Evolutionary conservation across 2,113 vertebrate genomes (phyloP).

Genomic region (Oryzias woworae): DNA sequence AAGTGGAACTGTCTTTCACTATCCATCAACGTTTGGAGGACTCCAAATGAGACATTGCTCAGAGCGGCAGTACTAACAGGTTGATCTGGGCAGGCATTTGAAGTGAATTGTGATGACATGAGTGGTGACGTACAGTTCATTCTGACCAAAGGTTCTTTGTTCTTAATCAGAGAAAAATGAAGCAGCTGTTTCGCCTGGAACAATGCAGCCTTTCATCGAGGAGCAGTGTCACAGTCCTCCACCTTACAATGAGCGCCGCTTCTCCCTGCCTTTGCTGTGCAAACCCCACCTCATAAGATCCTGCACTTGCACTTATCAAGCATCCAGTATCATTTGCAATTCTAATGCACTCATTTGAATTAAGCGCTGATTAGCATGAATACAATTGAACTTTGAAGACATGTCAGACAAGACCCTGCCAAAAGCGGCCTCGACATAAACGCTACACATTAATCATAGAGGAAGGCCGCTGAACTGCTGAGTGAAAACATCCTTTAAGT

Average conservation of each 20-base stretch:
- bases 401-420: constrained; percentile 77
- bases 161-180: constrained; percentile 18
- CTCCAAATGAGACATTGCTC: constrained; percentile 60
- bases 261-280: constrained; percentile 9
- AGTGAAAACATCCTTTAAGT: constrained; percentile 57
- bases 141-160: constrained; percentile 34
- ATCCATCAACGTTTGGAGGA: constrained; percentile 64
- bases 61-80: constrained; percentile 55
- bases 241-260: not conserved
- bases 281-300: constrained; percentile 46
- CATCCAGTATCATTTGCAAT: constrained; percentile 79
- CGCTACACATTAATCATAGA: constrained; percentile 76
- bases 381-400: constrained; percentile 83
- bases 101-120: constrained; percentile 53
- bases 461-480: constrained; percentile 44
- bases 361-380: constrained; percentile 80
- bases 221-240: not conserved
- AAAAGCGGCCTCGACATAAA: constrained; percentile 71
- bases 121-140: constrained; percentile 37
- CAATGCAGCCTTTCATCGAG: constrained; percentile 25
- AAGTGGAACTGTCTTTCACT: constrained; percentile 71
- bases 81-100: constrained; percentile 55
- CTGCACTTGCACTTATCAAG: constrained; percentile 74
- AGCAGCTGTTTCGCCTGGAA: constrained; percentile 21
- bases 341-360: constrained; percentile 85